Evolutionary conservation across 1,140 invertebrate genomes (phyloP).

Genomic region (Epicauta chinensis): DNA sequence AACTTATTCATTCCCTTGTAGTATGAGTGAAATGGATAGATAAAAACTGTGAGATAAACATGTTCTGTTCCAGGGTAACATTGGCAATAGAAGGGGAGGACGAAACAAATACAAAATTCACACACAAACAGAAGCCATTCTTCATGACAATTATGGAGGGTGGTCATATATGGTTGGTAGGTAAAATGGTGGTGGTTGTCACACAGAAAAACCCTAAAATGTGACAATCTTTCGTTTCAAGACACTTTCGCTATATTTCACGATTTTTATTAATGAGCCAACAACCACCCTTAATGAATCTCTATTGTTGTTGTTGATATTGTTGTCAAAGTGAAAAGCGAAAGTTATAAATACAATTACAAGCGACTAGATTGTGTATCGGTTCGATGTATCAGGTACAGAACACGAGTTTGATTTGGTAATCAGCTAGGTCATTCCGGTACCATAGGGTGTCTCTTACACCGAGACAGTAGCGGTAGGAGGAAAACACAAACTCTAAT

Average conservation of each 20-base stretch:
- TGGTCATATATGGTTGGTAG: neutral
- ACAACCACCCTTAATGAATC: too few relatives aligned
- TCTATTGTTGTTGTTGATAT: too few relatives aligned
- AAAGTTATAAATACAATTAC: conserved; percentile 13
- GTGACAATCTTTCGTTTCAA: too few relatives aligned
- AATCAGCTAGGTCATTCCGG: conserved; percentile 30
- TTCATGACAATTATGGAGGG: neutral
- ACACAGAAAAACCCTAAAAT: too few relatives aligned
- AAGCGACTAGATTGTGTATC: conserved; percentile 11
- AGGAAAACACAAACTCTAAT: conserved; percentile 15
- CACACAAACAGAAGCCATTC: conserved; percentile 5
- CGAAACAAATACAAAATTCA: conserved; percentile 6
- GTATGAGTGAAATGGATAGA: neutral
- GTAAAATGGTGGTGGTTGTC: conserved; percentile 10
- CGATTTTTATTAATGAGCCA: too few relatives aligned
- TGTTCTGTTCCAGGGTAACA: neutral
- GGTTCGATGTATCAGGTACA: conserved; percentile 10
- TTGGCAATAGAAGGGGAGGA: conserved; percentile 3
- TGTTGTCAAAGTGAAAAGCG: neutral
- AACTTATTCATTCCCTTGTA: neutral
- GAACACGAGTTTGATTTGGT: conserved; percentile 30
- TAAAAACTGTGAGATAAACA: neutral
- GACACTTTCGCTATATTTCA: too few relatives aligned
- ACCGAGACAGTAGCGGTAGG: conserved; percentile 20
- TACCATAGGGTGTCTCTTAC: conserved; percentile 32